Conservation (phyloP, 2,113 vertebrate genomes). For the Lepidothrix coronata region DNA sequence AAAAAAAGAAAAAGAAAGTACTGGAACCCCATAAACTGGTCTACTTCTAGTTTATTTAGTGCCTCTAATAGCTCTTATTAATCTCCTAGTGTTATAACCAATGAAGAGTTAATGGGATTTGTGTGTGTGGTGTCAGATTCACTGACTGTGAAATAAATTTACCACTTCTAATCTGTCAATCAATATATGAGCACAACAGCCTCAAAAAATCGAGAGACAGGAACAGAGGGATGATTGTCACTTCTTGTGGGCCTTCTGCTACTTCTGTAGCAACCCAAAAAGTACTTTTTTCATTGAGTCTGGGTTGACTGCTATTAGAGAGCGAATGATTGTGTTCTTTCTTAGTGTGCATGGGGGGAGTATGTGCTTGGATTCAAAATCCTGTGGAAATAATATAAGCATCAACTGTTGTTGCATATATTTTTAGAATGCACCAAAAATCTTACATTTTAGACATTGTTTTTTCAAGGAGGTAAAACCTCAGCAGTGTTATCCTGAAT, state of each 20-base stretch:
- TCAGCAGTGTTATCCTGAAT: neutral
- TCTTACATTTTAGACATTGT: neutral
- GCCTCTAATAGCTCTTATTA: neutral
- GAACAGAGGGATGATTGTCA: neutral
- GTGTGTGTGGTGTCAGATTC: neutral
- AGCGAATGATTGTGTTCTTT: neutral
- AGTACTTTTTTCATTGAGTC: neutral
- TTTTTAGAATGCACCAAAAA: neutral
- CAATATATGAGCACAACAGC: neutral
- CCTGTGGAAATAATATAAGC: neutral
- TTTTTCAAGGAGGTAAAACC: neutral
- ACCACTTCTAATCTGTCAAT: neutral
- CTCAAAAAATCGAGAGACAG: accelerated
- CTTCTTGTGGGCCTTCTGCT: neutral
- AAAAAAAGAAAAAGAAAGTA: too few relatives aligned
- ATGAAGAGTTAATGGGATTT: neutral
- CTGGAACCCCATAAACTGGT: neutral
- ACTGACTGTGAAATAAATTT: neutral
- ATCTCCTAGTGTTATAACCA: neutral
- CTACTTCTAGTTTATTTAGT: neutral
- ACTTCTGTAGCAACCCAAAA: neutral
- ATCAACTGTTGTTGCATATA: neutral
- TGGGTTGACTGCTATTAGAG: neutral
- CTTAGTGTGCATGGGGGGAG: neutral
- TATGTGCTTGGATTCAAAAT: neutral